Conservation (phyloP, 1,140 invertebrate genomes). For the Cydia fagiglandana region DNA sequence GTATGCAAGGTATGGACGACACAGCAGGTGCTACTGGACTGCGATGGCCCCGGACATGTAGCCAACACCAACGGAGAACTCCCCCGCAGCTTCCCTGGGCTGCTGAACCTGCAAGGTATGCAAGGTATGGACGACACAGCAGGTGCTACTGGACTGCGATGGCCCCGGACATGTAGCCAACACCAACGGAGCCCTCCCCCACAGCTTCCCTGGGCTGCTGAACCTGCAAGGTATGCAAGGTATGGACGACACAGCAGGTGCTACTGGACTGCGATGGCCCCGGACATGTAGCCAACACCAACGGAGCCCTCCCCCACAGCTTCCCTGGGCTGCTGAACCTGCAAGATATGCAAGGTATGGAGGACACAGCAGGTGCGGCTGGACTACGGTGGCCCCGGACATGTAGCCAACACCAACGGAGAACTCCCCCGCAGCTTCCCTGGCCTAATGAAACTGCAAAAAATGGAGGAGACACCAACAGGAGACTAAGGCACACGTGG, state of each 20-base stretch:
- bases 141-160: conserved; percentile 65
- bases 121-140: conserved; percentile 74
- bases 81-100: conserved; percentile 70
- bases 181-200: conserved; percentile 82
- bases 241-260: conserved; percentile 68
- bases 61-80: conserved; percentile 85
- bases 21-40: conserved; percentile 50
- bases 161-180: conserved; percentile 80
- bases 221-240: conserved; percentile 69
- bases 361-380: conserved; percentile 65
- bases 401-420: conserved; percentile 84
- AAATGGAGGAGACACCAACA: conserved; percentile 77
- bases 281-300: conserved; percentile 83
- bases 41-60: conserved; percentile 77
- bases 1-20: conserved; percentile 77
- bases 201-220: conserved; percentile 68
- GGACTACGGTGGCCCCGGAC: conserved; percentile 76
- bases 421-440: conserved; percentile 78
- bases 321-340: conserved; percentile 70
- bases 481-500: conserved; percentile 83
- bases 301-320: conserved; percentile 80
- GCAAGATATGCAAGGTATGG: conserved; percentile 62
- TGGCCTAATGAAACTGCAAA: conserved; percentile 66
- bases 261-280: conserved; percentile 65
- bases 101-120: conserved; percentile 67